Conservation (phyloP, 2,113 vertebrate genomes). For the Mormoops blainvillei region DNA sequence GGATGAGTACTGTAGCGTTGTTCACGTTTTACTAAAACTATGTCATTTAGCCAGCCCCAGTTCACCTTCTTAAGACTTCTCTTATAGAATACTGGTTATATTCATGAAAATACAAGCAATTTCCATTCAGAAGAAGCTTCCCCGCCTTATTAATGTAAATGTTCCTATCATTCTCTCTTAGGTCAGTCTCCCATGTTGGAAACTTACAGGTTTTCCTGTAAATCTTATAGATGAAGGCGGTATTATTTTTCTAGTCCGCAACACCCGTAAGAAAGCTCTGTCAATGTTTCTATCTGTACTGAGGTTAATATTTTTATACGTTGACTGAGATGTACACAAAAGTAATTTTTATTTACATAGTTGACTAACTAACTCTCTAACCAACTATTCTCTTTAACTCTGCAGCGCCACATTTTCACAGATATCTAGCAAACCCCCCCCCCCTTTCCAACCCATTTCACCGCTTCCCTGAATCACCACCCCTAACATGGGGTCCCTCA, state of each 20-base stretch:
- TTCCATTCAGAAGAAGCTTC: neutral
- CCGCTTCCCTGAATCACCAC: neutral
- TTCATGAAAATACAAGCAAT: neutral
- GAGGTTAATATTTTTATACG: neutral
- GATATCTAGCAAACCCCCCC: neutral
- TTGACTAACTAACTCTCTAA: neutral
- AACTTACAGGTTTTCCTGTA: neutral
- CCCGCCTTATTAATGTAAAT: neutral
- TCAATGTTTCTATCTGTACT: conserved; percentile 4
- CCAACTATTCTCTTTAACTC: neutral
- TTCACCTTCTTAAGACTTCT: neutral
- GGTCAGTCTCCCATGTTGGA: neutral
- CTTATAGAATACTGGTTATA: neutral
- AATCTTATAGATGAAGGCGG: neutral
- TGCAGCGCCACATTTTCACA: neutral
- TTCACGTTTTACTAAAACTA: neutral
- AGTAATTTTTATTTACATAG: conserved; percentile 9
- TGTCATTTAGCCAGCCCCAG: neutral
- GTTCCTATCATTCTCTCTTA: neutral
- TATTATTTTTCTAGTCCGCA: conserved; percentile 13
- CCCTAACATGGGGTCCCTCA: neutral
- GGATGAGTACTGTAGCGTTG: neutral
- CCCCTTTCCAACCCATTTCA: neutral
- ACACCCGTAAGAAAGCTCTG: neutral
- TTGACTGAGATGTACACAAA: neutral